Conservation (phyloP, 2,888 invertebrate species). For the Noctua fimbriata region DNA sequence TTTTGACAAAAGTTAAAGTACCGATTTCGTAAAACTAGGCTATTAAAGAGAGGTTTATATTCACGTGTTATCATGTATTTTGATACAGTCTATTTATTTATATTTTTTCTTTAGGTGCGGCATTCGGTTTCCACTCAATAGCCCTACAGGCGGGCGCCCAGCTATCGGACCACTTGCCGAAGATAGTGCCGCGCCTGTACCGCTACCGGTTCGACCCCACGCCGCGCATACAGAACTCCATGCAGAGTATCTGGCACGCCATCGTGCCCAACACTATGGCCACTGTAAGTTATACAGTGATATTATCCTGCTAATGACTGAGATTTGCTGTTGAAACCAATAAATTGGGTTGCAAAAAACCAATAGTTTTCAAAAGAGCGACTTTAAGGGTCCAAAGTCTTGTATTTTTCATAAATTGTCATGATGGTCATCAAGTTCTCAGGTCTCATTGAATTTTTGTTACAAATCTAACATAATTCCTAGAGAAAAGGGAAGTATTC, state of each 20-base stretch:
- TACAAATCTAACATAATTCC: neutral
- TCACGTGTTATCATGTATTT: too few species aligned
- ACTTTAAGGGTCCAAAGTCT: neutral
- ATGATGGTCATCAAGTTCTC: neutral
- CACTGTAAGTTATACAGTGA: constrained; percentile 88
- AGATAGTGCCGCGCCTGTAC: constrained; percentile 96
- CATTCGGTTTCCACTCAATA: constrained; percentile 97
- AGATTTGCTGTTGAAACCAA: neutral
- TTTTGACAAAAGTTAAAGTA: too few species aligned
- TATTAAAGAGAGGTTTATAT: too few species aligned
- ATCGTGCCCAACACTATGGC: constrained; percentile 96
- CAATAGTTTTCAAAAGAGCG: too few species aligned
- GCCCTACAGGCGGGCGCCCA: constrained; percentile 96
- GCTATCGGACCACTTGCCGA: constrained; percentile 94
- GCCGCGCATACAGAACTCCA: constrained; percentile 97
- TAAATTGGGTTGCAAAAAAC: neutral
- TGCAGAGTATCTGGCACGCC: constrained; percentile 98
- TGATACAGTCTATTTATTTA: too few species aligned
- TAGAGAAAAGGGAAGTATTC: neutral
- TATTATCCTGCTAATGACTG: neutral
- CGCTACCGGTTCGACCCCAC: constrained; percentile 98
- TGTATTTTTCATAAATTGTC: neutral
- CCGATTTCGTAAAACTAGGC: too few species aligned
- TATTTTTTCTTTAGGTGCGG: constrained; percentile 93
- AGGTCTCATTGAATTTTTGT: neutral